These are phyloP conservation scores for Trichonephila inaurata DNA, from an alignment of 1,140 invertebrate species.

Conservation along the genomic window DNA sequence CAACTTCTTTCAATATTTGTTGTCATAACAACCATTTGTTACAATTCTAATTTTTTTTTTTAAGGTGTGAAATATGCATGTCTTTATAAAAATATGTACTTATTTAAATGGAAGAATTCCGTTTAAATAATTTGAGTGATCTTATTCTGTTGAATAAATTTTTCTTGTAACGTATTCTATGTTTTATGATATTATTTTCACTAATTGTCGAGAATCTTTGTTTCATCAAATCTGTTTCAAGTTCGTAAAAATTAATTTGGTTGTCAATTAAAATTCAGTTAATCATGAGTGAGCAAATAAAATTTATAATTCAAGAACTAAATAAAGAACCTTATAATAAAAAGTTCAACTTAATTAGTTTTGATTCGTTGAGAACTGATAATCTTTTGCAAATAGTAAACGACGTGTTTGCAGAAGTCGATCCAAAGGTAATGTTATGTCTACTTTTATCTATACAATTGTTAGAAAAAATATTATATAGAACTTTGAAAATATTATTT, in stretches of 20 bases:
- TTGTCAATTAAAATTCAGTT: neutral
- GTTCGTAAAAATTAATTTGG: neutral
- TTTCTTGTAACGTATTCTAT: no score
- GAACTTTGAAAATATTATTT: no score
- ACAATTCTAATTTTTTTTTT: neutral
- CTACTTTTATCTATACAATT: neutral
- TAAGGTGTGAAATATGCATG: neutral
- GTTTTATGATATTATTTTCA: no score
- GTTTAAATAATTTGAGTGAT: neutral
- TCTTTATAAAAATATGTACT: no score
- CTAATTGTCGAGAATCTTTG: no score
- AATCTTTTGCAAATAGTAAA: constrained; percentile 88
- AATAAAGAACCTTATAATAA: constrained; percentile 88
- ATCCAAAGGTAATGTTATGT: constrained; percentile 82
- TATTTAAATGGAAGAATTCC: neutral
- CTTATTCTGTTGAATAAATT: no score
- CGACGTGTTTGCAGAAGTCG: constrained; percentile 86
- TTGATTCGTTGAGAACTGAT: constrained; percentile 89
- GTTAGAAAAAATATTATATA: no score
- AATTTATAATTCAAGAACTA: constrained; percentile 89
- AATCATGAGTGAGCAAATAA: constrained; percentile 85
- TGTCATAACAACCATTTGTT: neutral
- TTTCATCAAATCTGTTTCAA: neutral
- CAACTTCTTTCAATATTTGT: neutral
- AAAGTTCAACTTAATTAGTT: constrained; percentile 91